Base-by-base conservation (phyloP, 2,113 vertebrate genomes). In the Pelodiscus sinensis region DNA sequence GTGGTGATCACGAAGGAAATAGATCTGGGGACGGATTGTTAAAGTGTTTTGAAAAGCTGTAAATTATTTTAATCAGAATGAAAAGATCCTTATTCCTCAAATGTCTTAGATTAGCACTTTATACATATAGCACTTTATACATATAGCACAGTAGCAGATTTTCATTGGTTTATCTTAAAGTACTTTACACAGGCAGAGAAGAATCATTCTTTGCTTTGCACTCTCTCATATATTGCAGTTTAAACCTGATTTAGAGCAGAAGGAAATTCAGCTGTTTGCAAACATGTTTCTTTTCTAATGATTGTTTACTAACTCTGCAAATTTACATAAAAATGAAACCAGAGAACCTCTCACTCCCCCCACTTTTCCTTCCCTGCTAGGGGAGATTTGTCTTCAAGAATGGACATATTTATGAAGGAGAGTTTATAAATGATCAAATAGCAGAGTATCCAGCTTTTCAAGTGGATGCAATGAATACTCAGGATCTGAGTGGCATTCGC, bases 351-450 rank as follows among this genome's bases (percentile, higher is more conserved):
- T 24, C 31, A 14, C 1, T 1, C 9, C 31, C 1, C 29, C 35
- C 78, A 3, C 1, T 78, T 94, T 54, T 54, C 10, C 14, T 54
- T 10, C 4, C 52, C 12, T 54, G 87, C 24, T 86, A 99, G 99
- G 99, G 98, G 16, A 98, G 82, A 78, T 97, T 99, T 82, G 91
- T 97, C 4, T 98, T 98, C 82, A 98, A 97, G 89, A 98, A 98
- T 3, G 99, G 99, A 1, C 81, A 15, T 4, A 44, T 96, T 58
- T 98, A 98, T n/a, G 96, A 98, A 77, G 98, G 98, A 54, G 92
- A 94, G 12, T 99, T 99, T 92, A 44, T 90, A 83, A 92, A 98
- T 14, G 98, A 99, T 90, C 88, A 78, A 90, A 97, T 98, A 54
- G 93, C 88, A 1, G 93, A 97, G 80, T 86, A 81, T 68, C 92